Evolutionary conservation across 2,888 invertebrate species (phyloP).

Genomic region (Villa cingulata): DNA sequence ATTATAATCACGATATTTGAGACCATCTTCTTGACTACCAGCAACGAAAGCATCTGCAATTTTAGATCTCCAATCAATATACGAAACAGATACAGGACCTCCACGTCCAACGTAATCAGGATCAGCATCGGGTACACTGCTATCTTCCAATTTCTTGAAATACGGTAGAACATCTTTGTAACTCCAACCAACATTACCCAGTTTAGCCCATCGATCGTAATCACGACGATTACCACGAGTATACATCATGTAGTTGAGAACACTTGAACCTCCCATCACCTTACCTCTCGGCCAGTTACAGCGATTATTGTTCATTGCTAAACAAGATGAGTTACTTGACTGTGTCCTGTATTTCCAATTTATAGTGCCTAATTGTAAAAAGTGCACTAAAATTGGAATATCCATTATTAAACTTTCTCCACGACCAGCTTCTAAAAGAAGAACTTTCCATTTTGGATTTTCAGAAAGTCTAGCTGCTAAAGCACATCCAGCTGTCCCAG

Average conservation of each 20-base stretch:
- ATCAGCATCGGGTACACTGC: conserved; percentile 37
- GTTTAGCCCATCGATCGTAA: conserved; percentile 37
- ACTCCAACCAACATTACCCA: conserved; percentile 43
- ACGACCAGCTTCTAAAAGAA: conserved; percentile 46
- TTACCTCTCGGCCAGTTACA: conserved; percentile 36
- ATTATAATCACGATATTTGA: conserved; percentile 17
- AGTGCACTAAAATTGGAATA: conserved; percentile 50
- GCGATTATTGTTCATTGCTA: conserved; percentile 27
- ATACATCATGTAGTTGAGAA: conserved; percentile 39
- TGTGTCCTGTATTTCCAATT: conserved; percentile 66
- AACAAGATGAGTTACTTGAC: conserved; percentile 45
- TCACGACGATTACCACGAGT: conserved; percentile 36
- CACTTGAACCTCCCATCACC: conserved; percentile 39
- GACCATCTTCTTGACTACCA: conserved; percentile 15
- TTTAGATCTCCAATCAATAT: conserved; percentile 15
- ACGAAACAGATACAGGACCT: conserved; percentile 19
- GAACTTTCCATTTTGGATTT: conserved; percentile 40
- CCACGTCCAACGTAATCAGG: conserved; percentile 16
- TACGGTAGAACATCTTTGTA: conserved; percentile 37
- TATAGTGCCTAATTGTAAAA: conserved; percentile 47
- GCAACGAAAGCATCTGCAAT: conserved; percentile 19
- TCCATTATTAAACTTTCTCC: conserved; percentile 49
- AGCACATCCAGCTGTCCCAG: conserved; percentile 46
- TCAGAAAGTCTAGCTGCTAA: conserved; percentile 48
- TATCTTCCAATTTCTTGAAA: conserved; percentile 44